Conservation (phyloP, 2,888 invertebrate genomes). For the Plutella xylostella region DNA sequence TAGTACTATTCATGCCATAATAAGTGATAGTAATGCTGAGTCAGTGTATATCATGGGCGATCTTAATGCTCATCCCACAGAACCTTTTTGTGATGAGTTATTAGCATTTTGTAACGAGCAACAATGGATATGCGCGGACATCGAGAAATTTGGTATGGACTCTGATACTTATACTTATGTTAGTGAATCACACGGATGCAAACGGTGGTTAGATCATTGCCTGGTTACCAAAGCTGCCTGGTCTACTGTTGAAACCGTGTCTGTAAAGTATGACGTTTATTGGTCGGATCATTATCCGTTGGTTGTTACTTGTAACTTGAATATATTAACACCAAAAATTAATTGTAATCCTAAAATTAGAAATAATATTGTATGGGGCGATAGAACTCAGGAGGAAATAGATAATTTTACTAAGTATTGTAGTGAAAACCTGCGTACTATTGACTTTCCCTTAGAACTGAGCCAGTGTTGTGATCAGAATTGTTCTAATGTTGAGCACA, state of each 20-base stretch:
- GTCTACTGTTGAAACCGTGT: not conserved
- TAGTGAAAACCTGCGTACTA: not conserved
- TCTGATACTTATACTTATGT: not conserved
- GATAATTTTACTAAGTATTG: not conserved
- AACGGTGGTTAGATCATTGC: no score
- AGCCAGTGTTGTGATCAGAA: no score
- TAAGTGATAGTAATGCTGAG: not conserved
- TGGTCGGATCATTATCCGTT: constrained; percentile 2
- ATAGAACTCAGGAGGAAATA: not conserved
- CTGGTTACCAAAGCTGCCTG: not conserved
- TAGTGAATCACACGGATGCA: not conserved
- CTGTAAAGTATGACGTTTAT: not conserved
- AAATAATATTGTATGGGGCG: not conserved
- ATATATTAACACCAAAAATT: not conserved
- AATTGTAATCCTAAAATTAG: no score
- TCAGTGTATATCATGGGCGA: not conserved
- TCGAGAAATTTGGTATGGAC: no score
- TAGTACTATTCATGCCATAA: not conserved
- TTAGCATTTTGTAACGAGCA: not conserved
- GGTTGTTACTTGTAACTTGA: not conserved
- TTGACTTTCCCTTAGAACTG: no score
- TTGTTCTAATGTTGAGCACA: no score
- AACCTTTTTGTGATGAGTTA: not conserved
- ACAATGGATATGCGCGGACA: not conserved
- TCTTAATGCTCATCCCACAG: not conserved